These are phyloP conservation scores for Liodrosophila aerea DNA, from an alignment of 2,888 invertebrate genomes.

Conservation along the genomic window DNA sequence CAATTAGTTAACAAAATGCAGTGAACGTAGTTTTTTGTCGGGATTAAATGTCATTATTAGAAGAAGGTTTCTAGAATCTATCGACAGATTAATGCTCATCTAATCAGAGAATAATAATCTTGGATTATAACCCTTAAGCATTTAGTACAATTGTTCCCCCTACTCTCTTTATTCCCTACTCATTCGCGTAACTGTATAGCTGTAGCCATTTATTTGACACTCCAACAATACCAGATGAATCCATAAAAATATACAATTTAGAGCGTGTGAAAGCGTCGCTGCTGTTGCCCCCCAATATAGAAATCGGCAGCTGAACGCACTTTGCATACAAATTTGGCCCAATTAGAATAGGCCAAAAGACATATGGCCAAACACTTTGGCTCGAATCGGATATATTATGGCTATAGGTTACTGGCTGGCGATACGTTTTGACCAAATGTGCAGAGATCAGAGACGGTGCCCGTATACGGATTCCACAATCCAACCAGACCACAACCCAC, in stretches of 20 bases:
- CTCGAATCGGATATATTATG: conserved; percentile 1
- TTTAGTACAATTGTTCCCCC: no score
- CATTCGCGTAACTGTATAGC: background rate
- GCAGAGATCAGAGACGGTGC: conserved; percentile 22
- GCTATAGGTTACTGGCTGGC: conserved; percentile 9
- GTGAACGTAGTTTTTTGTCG: background rate
- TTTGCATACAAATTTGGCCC: conserved; percentile 73
- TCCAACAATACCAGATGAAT: conserved; percentile 20
- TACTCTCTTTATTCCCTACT: no score
- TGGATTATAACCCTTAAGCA: no score
- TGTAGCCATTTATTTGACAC: conserved; percentile 34
- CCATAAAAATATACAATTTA: conserved; percentile 57
- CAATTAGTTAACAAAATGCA: no score
- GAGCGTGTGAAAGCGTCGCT: conserved; percentile 70
- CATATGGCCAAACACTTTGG: conserved; percentile 2
- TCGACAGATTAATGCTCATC: no score
- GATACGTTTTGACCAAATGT: conserved; percentile 50
- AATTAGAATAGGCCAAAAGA: conserved; percentile 57
- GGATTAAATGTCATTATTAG: background rate
- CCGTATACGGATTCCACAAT: conserved; percentile 16
- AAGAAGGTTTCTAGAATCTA: no score
- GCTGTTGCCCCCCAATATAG: conserved; percentile 29
- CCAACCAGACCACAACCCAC: conserved; percentile 42
- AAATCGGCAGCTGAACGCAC: conserved; percentile 49
- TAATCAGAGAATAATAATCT: no score